Conservation (phyloP, 2,113 vertebrate species). For the Acrocephalus arundinaceus region DNA sequence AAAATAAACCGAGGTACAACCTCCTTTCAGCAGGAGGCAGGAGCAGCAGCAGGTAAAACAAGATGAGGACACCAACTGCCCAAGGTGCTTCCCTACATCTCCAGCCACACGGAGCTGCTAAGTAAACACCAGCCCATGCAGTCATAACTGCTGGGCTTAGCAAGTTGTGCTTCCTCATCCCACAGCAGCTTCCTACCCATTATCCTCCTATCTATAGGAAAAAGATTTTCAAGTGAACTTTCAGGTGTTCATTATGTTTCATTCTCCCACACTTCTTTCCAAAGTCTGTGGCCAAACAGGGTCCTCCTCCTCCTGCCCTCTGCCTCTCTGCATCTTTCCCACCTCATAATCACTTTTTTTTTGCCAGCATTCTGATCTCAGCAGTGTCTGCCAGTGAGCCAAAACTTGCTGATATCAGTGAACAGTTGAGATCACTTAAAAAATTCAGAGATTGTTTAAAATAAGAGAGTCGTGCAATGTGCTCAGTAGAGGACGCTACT, state of each 20-base stretch:
- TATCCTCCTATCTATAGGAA: not conserved
- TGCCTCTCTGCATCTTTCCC: not conserved
- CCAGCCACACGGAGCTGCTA: not conserved
- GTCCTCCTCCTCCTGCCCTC: not conserved
- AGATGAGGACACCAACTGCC: not conserved
- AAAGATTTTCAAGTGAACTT: slow-evolving; percentile 2
- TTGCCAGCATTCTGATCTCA: not conserved
- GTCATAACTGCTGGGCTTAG: not conserved
- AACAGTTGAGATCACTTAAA: not conserved
- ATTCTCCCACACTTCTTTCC: not conserved
- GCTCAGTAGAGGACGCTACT: not conserved
- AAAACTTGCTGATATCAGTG: not conserved
- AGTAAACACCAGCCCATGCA: not conserved
- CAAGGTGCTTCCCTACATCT: not conserved
- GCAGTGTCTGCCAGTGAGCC: not conserved
- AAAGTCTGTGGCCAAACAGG: not conserved
- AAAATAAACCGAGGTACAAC: not conserved
- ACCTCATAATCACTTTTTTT: not conserved
- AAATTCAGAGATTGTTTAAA: not conserved
- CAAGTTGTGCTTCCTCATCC: not conserved
- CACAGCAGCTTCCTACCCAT: not conserved
- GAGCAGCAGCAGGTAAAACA: not conserved
- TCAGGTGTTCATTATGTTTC: not conserved
- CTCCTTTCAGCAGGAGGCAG: not conserved
- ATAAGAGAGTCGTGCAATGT: not conserved